Evolutionary conservation across 37 sponge, comb jelly and placozoan species (phyloP).

Genomic region (Axinella damicornis): DNA sequence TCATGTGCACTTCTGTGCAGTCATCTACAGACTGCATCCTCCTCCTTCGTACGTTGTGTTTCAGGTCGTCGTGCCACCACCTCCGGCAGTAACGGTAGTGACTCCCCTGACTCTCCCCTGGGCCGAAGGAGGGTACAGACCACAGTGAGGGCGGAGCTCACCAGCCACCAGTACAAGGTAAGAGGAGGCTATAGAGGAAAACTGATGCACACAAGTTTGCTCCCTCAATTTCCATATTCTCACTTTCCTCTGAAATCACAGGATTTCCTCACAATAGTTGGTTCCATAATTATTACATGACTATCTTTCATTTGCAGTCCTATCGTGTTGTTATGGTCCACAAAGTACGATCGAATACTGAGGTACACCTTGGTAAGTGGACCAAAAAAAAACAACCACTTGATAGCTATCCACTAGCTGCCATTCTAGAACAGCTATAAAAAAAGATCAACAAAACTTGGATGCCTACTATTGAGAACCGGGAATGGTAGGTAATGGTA

Average conservation of each 20-base stretch:
- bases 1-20: neutral
- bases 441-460: no score
- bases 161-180: slow-evolving; percentile 80
- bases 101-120: neutral
- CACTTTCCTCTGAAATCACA: neutral
- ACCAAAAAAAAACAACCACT: neutral
- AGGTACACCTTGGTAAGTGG: slow-evolving; percentile 70
- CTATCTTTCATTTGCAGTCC: slow-evolving; percentile 37
- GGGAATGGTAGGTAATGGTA: no score
- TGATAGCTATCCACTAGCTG: neutral
- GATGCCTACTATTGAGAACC: no score
- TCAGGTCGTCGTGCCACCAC: neutral
- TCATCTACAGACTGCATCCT: neutral
- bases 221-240: neutral
- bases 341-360: slow-evolving; percentile 71
- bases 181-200: neutral
- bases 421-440: no score
- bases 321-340: slow-evolving; percentile 62
- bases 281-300: no score
- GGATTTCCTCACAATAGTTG: no score
- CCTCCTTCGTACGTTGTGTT: neutral
- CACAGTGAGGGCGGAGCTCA: slow-evolving; percentile 61
- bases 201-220: neutral
- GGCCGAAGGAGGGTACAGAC: slow-evolving; percentile 8
- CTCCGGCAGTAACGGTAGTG: neutral